Evolutionary conservation across 2,113 vertebrate genomes (phyloP), one percentile per base, ranked within the genome.

Genomic region (Hemibagrus wyckioides): DNA sequence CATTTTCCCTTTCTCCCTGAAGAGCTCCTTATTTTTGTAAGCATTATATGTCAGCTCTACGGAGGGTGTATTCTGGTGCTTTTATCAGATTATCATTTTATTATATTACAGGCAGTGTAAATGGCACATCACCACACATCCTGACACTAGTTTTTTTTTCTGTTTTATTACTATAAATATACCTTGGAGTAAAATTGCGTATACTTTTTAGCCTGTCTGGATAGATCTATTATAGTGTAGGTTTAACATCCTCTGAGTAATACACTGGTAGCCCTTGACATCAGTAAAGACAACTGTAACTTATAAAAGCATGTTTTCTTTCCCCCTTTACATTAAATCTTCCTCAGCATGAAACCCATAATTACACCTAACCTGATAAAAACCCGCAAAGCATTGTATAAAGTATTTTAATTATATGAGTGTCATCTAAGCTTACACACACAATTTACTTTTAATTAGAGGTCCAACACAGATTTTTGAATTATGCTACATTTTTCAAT

Each of bases 361-460:
- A 84, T 50, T 57, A 87, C 23, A 79, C 71, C 59, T 61, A 80
- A 87, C 44, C 63, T 41, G 75, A 84, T 86, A 36, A 57, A 82
- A 89, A 83, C 36, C 54, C 52, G 30, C 52, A 80, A 80, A 86
- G 59, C 59, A 79, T 83, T 75, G 11, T 44, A 44, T 75, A 44
- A 48, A 14, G 21, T 28, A 48, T 80, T 84, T 67, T 81, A 71
- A 87, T 80, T 87, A 77, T 86, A 80, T 84, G 73, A 28, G 71
- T 87, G 82, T 84, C 85, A 33, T 80, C 79, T 48, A 76, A 76
- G 59, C 82, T 59, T 33, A 81, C 23, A 50, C 54, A 75, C 44
- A 63, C 76, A 82, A 21, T 83, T 85, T 67, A n/a, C 54, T 75
- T 85, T 87, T 87, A 89, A 87, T 89, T 85, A 85, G 33, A 82